Evolutionary conservation across 1,140 invertebrate genomes (phyloP).

Genomic region (Oncopodura yosiiana): DNA sequence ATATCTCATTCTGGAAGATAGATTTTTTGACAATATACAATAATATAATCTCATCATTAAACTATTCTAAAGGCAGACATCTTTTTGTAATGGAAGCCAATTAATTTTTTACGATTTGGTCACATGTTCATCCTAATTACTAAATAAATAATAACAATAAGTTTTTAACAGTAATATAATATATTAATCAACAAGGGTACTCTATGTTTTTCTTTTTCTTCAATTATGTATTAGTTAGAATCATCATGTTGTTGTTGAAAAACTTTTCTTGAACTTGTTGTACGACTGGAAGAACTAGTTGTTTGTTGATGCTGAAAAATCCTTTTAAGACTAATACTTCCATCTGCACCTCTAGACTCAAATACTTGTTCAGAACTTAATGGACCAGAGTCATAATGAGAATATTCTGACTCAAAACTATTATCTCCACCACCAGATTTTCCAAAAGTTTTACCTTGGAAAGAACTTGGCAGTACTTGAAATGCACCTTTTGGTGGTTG

Average conservation of each 20-base stretch:
- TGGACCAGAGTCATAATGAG: constrained; percentile 32
- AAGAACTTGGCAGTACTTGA: constrained; percentile 15
- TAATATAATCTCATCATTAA: too few species aligned
- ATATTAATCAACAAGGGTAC: neutral
- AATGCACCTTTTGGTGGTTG: constrained; percentile 12
- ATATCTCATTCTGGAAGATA: too few species aligned
- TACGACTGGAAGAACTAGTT: constrained; percentile 17
- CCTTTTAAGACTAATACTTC: constrained; percentile 29
- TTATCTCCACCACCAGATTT: constrained; percentile 5
- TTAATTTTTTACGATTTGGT: too few species aligned
- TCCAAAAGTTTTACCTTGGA: constrained; percentile 19
- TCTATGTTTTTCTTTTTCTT: neutral
- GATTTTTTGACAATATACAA: too few species aligned
- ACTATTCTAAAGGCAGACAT: too few species aligned
- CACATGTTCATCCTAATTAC: too few species aligned
- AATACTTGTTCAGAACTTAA: constrained; percentile 31
- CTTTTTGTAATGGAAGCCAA: too few species aligned
- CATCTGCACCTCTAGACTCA: constrained; percentile 24
- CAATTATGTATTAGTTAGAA: constrained; percentile 7
- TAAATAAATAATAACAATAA: too few species aligned
- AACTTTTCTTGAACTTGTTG: constrained; percentile 28
- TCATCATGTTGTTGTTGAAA: constrained; percentile 20
- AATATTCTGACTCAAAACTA: constrained; percentile 16
- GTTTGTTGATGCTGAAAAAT: constrained; percentile 32
- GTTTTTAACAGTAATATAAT: neutral